Evolutionary conservation across 2,113 vertebrate genomes (phyloP).

Genomic region (Emydocephalus ijimae): DNA sequence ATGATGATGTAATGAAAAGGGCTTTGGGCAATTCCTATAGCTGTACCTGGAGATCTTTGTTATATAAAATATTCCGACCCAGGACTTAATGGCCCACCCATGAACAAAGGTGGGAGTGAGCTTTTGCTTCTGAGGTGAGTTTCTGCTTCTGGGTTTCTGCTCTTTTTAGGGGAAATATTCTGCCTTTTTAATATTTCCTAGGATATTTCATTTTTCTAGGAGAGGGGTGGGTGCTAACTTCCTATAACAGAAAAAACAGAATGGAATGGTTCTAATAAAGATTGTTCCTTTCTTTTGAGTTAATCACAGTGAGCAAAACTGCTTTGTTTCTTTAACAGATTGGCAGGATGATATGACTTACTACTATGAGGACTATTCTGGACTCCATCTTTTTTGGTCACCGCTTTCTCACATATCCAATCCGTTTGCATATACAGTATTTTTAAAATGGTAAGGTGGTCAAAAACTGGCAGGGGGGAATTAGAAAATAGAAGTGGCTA

Average conservation of each 20-base stretch:
- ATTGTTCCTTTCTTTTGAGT: not conserved
- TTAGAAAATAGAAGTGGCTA: not conserved
- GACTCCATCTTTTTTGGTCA: conserved; percentile 53
- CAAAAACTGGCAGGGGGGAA: not conserved
- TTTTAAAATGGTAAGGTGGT: conserved; percentile 62
- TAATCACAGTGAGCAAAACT: not conserved
- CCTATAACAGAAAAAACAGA: not conserved
- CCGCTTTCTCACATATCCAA: conserved; percentile 10
- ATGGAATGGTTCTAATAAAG: not conserved
- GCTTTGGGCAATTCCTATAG: too few relatives aligned
- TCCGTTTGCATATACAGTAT: conserved; percentile 35
- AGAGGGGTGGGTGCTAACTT: too few relatives aligned
- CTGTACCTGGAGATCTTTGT: too few relatives aligned
- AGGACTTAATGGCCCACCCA: too few relatives aligned
- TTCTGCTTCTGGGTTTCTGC: too few relatives aligned
- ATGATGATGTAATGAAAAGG: too few relatives aligned
- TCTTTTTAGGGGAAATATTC: too few relatives aligned
- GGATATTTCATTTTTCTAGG: too few relatives aligned
- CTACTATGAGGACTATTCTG: conserved; percentile 43
- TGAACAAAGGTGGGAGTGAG: too few relatives aligned
- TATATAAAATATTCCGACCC: too few relatives aligned
- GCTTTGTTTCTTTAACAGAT: conserved; percentile 30
- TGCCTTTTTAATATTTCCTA: too few relatives aligned
- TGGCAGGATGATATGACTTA: conserved; percentile 57
- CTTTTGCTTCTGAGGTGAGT: too few relatives aligned